Conservation (phyloP, 1,140 invertebrate species). For the Pseudomyrmex dendroicus region DNA sequence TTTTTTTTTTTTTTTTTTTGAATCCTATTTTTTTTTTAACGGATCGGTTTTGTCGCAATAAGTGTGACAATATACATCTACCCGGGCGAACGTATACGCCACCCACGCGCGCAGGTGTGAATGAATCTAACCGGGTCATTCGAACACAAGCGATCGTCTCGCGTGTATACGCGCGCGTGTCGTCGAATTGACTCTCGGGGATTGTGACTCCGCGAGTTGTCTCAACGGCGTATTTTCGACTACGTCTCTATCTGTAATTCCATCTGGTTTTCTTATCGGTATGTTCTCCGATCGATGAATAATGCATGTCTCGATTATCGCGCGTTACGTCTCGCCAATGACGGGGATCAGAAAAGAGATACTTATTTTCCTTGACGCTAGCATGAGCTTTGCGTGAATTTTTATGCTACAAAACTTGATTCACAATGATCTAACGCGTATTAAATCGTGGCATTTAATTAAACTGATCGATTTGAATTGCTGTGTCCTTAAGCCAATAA, state of each 20-base stretch:
- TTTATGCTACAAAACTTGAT: neutral
- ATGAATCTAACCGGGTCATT: slow-evolving; percentile 64
- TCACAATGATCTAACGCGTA: neutral
- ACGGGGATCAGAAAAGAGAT: slow-evolving; percentile 16
- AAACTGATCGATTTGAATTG: neutral
- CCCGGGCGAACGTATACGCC: slow-evolving; percentile 35
- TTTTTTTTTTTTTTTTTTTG: too few relatives aligned
- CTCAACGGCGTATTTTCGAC: slow-evolving; percentile 50
- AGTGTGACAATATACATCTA: slow-evolving; percentile 34
- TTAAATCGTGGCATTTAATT: neutral
- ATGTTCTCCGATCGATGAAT: slow-evolving; percentile 54
- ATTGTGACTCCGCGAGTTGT: slow-evolving; percentile 24
- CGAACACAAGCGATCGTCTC: slow-evolving; percentile 21
- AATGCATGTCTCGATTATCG: slow-evolving; percentile 65
- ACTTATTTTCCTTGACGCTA: neutral
- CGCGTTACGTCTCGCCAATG: slow-evolving; percentile 30
- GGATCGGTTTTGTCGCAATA: slow-evolving; percentile 26
- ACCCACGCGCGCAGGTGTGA: slow-evolving; percentile 71
- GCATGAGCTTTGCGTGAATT: neutral
- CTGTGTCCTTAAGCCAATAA: too few relatives aligned
- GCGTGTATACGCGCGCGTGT: neutral
- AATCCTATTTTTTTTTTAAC: too few relatives aligned
- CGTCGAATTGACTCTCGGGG: slow-evolving; percentile 35
- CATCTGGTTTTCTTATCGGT: slow-evolving; percentile 22
- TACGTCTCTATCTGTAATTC: slow-evolving; percentile 35